Conservation (phyloP, 2,888 invertebrate genomes). For the Caenorhabditis afra region DNA sequence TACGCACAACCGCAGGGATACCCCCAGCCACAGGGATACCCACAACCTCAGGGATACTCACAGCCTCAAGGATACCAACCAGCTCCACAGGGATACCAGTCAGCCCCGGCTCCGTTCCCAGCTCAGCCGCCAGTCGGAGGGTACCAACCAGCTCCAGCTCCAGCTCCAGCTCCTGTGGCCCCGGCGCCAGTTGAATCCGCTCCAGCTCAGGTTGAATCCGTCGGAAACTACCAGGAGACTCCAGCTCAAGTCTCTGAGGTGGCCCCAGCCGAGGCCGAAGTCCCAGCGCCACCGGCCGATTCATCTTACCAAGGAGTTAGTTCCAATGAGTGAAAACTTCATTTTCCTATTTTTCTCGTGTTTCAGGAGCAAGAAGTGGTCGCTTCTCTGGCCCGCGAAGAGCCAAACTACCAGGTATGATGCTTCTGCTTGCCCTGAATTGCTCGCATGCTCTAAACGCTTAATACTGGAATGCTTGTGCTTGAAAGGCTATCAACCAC, state of each 20-base stretch:
- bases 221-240: conserved; percentile 2
- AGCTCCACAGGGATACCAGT: conserved; percentile 21
- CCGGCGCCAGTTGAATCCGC: conserved; percentile 24
- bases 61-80: conserved; percentile 29
- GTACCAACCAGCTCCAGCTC: conserved; percentile 25
- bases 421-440: conserved; percentile 26
- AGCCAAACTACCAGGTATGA: conserved; percentile 60
- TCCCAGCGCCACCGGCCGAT: conserved; percentile 14
- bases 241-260: conserved; percentile 3
- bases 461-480: conserved; percentile 13
- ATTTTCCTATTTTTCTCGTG: neutral
- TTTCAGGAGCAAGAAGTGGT: conserved; percentile 52
- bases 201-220: conserved; percentile 19
- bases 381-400: conserved; percentile 50
- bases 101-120: conserved; percentile 9
- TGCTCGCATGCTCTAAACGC: neutral
- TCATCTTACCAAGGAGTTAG: conserved; percentile 34
- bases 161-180: conserved; percentile 27
- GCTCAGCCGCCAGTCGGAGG: conserved; percentile 36
- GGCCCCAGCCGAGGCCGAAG: neutral
- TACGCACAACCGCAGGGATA: conserved; percentile 18
- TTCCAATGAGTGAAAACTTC: neutral
- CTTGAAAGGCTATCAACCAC: conserved; percentile 15
- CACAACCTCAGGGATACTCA: conserved; percentile 37
- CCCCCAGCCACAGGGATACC: conserved; percentile 27